A percentile compares a stretch with the other conserved stretches of the same genome.
Conservation (phyloP, 2,888 invertebrate species). For the Noctua fimbriata region DNA sequence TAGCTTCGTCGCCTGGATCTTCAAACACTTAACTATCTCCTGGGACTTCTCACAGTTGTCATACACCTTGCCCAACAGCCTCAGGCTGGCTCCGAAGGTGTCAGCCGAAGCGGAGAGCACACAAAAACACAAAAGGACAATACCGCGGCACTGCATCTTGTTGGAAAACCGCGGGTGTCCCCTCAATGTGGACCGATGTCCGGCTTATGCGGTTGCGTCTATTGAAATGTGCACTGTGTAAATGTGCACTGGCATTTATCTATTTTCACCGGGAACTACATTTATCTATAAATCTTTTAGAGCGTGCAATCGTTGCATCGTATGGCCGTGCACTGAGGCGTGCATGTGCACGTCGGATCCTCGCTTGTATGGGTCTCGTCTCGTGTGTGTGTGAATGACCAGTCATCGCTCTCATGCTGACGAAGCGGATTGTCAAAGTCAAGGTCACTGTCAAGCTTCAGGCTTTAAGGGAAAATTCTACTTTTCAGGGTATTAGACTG, state of each 20-base stretch:
- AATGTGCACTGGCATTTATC: constrained; percentile 89
- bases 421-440: constrained; percentile 77
- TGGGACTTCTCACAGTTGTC: constrained; percentile 91
- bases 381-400: constrained; percentile 71
- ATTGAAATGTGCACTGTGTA: constrained; percentile 88
- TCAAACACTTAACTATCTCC: constrained; percentile 93
- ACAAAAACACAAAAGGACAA: constrained; percentile 83
- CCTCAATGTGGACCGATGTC: constrained; percentile 74
- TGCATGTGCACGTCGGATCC: constrained; percentile 63
- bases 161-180: constrained; percentile 83
- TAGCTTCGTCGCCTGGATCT: constrained; percentile 92
- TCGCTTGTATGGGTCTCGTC: constrained; percentile 71
- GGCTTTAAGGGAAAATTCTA: constrained; percentile 37
- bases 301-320: constrained; percentile 91
- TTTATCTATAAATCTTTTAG: constrained; percentile 91
- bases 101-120: constrained; percentile 82
- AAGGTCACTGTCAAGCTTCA: constrained; percentile 72
- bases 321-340: constrained; percentile 88
- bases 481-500: background rate
- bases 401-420: constrained; percentile 74
- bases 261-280: constrained; percentile 91
- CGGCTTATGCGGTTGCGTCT: constrained; percentile 80
- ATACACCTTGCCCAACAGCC: constrained; percentile 89
- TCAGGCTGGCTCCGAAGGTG: constrained; percentile 85
- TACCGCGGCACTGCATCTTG: constrained; percentile 87